These are phyloP conservation scores for Dendrocincla fuliginosa DNA, from an alignment of 2,797 vertebrate species.

Conservation along the genomic window DNA sequence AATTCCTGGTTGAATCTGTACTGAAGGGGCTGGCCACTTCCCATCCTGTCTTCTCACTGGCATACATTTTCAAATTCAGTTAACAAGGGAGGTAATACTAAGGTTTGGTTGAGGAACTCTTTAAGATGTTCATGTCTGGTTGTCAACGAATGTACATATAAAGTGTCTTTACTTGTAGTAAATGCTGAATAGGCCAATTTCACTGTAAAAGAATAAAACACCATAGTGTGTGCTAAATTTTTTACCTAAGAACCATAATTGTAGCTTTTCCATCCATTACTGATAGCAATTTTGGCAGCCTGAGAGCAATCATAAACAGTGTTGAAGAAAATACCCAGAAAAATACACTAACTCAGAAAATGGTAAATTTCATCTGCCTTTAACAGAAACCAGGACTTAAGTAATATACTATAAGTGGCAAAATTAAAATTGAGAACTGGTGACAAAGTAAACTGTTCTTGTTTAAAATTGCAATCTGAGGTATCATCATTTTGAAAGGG, in stretches of 20 bases:
- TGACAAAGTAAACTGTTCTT: not conserved
- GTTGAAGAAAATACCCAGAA: not conserved
- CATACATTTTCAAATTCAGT: not conserved
- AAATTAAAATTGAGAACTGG: not conserved
- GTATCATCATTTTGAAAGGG: not conserved
- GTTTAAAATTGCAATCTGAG: not conserved
- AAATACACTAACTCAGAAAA: not conserved
- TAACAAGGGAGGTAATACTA: not conserved
- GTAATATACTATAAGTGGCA: not conserved
- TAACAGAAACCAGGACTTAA: not conserved
- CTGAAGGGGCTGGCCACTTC: not conserved
- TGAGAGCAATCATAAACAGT: not conserved
- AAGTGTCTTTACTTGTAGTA: not conserved
- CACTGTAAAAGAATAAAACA: not conserved
- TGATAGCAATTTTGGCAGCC: not conserved
- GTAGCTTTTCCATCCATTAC: not conserved
- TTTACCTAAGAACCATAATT: not conserved
- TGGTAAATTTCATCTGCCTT: not conserved
- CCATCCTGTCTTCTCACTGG: not conserved
- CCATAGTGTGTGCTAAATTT: not conserved
- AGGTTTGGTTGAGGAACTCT: not conserved
- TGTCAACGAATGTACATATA: not conserved
- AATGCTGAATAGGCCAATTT: not conserved
- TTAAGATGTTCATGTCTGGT: not conserved
- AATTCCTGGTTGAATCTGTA: not conserved